Evolutionary conservation across 2,888 invertebrate species (phyloP), one percentile per base, ranked within the genome.

Genomic region (Corythucha ciliata): DNA sequence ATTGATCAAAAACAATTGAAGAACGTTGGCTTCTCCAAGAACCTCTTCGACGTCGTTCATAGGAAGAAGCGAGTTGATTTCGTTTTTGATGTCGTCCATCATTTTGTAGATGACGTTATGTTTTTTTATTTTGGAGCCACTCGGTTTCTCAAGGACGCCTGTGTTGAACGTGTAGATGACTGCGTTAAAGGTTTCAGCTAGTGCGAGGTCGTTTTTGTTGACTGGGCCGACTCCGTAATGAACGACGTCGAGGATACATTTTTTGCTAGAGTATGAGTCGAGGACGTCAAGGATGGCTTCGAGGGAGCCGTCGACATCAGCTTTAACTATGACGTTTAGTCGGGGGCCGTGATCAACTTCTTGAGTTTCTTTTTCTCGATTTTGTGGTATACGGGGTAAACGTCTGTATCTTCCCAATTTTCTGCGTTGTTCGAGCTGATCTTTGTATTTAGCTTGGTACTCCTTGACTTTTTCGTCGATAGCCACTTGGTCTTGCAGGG

Each of bases 241-340:
- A 27, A 97, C 79, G 3, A 98, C 68, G 62, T 90, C 83, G 12
- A 98, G 71, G 39, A 77, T 75, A 62, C 93, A 94, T 2, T 78
- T 73, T 2, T 68, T 63, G n/a, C 75, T 76, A 59, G 83, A 75
- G 64, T 96, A 98, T 0, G 90, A 86, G 59, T 85, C 86, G 48
- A 98, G 66, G 8, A 90, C 83, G 66, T 96, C 88, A 56, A 94
- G 68, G 57, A 98, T 85, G 0, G 97, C 96, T 68, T 98, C 97
- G 36, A 96, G 80, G 0, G 93, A 92, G 0, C 98, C 98, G 68
- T 90, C 86, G 2, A 97, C 96, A 70, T 98, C 98, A 20, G 87
- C 87, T 76, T 83, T 81, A 4, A 85, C 64, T 3, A 85, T 66
- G 44, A 69, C 54, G 24, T 61, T 58, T 10, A 67, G 51, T 37